Percentiles rank a stretch among this genome's conserved stretches.
Conservation (phyloP, 1,140 invertebrate genomes). For the Coenobita brevimanus region DNA sequence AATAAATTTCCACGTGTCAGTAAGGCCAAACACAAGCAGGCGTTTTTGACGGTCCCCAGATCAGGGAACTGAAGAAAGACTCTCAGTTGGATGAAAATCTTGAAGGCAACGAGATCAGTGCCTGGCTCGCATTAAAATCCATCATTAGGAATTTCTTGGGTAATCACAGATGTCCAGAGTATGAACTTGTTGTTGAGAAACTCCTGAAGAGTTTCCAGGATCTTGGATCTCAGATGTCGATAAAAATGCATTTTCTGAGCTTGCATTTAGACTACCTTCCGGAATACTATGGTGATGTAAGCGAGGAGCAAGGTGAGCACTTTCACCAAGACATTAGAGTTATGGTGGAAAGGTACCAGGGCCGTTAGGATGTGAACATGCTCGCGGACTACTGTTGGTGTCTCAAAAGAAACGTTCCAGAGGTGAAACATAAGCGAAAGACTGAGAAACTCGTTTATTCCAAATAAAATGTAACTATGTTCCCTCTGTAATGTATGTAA, state of each 20-base stretch:
- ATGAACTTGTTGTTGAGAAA: conserved; percentile 10
- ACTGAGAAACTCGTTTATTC: background rate
- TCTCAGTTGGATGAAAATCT: background rate
- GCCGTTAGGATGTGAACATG: no score
- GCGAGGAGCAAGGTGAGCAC: background rate
- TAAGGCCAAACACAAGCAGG: conserved; percentile 19
- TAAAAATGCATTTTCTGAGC: conserved; percentile 40
- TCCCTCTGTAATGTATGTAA: background rate
- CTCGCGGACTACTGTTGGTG: no score
- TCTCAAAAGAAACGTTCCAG: background rate
- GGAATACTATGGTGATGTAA: conserved; percentile 1
- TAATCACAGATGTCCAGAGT: conserved; percentile 17
- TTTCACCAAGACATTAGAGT: no score
- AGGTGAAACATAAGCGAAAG: background rate
- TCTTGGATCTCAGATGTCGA: conserved; percentile 26
- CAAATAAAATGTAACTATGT: background rate
- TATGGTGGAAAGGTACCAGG: no score
- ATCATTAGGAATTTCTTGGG: conserved; percentile 3
- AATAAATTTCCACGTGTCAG: background rate
- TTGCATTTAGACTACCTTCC: conserved; percentile 30
- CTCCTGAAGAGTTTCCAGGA: background rate
- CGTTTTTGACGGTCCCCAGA: background rate
- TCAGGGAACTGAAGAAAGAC: conserved; percentile 13
- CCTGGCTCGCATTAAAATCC: conserved; percentile 34
- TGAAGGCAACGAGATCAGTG: conserved; percentile 6